phyloP scores from a whole-genome alignment of 2,113 vertebrate species.

The Saccopteryx bilineata region DNA sequence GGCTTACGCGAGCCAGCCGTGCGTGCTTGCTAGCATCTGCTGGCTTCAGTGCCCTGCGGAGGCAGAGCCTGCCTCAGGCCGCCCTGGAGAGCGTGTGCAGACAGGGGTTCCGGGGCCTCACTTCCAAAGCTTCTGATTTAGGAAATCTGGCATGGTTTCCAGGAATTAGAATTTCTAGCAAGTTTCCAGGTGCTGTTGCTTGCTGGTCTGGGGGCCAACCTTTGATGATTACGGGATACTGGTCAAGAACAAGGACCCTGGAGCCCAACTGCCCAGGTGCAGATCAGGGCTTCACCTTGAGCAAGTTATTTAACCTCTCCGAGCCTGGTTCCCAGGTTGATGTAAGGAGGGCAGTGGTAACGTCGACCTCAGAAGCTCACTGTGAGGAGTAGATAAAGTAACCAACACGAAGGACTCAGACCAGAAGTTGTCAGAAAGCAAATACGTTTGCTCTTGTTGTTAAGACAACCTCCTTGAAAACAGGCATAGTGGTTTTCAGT shows the following conservation, averaged over 20 bases:
- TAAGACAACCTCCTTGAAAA: background rate
- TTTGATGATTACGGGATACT: background rate
- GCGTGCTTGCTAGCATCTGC: accelerated
- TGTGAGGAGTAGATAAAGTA: background rate
- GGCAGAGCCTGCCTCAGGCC: background rate
- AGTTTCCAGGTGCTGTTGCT: background rate
- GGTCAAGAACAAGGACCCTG: background rate
- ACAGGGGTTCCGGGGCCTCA: background rate
- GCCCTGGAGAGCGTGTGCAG: background rate
- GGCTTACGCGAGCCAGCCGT: too few species aligned
- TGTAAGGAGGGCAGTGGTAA: background rate
- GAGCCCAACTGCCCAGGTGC: background rate
- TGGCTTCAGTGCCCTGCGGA: background rate
- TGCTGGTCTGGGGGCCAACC: background rate
- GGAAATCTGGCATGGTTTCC: background rate
- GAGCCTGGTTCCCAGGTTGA: background rate
- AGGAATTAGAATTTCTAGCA: background rate
- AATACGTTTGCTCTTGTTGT: background rate
- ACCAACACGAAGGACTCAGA: background rate
- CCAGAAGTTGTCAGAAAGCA: background rate
- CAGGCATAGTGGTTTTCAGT: background rate
- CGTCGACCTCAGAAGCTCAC: background rate
- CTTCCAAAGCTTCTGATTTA: background rate
- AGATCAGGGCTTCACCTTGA: background rate
- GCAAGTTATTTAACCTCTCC: background rate